Conservation (phyloP, 2,113 vertebrate genomes). For the Vicugna pacos region DNA sequence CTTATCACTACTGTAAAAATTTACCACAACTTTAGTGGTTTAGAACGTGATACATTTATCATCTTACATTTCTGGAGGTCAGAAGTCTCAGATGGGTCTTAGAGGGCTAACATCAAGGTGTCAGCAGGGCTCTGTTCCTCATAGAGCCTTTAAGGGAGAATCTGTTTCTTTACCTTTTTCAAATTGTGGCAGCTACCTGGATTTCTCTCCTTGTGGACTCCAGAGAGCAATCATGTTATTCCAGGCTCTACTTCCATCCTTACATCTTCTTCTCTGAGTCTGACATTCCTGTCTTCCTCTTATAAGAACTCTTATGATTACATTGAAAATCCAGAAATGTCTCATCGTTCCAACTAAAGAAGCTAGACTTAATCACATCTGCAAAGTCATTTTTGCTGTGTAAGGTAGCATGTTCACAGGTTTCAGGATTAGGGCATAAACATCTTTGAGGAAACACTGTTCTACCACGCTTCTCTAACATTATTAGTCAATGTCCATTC, state of each 20-base stretch:
- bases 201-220: not conserved
- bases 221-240: not conserved
- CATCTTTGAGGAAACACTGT: not conserved
- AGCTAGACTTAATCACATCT: not conserved
- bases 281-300: not conserved
- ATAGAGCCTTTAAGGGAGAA: not conserved
- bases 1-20: not conserved
- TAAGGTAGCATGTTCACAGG: not conserved
- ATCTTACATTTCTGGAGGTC: not conserved
- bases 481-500: not conserved
- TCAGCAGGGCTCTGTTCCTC: not conserved
- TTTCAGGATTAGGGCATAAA: not conserved
- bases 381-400: not conserved
- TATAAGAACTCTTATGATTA: not conserved
- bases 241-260: not conserved
- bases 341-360: not conserved
- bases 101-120: not conserved
- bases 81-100: not conserved
- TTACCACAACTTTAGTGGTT: not conserved
- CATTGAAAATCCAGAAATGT: not conserved
- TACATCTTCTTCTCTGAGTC: not conserved
- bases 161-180: not conserved
- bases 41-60: not conserved
- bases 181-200: not conserved
- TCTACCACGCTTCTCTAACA: not conserved